phyloP scores from a whole-genome alignment of 2,888 invertebrate genomes.

The Xestia xanthographa region DNA sequence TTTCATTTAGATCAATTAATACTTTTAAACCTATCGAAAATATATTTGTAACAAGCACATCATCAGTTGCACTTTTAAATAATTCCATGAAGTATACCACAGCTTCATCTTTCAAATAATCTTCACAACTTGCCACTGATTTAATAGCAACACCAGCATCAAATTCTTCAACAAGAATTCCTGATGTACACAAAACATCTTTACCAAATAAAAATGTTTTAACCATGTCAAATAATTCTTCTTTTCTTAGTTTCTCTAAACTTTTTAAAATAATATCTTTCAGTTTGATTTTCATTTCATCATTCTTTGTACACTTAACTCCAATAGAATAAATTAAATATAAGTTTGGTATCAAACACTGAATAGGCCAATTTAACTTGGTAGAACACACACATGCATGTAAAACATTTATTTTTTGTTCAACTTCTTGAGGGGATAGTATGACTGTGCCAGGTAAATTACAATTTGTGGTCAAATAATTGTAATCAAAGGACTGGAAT shows the following conservation, averaged over 20 bases:
- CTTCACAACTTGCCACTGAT: slow-evolving; percentile 62
- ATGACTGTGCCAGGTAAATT: slow-evolving; percentile 82
- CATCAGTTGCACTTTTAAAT: slow-evolving; percentile 73
- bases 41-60: slow-evolving; percentile 72
- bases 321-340: slow-evolving; percentile 85
- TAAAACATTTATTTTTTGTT: slow-evolving; percentile 80
- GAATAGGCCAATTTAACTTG: slow-evolving; percentile 78
- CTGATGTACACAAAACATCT: slow-evolving; percentile 34
- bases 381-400: slow-evolving; percentile 79
- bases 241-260: slow-evolving; percentile 74
- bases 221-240: slow-evolving; percentile 69
- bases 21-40: slow-evolving; percentile 79
- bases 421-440: slow-evolving; percentile 81
- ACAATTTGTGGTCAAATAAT: slow-evolving; percentile 67
- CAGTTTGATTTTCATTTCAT: slow-evolving; percentile 78
- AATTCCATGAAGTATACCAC: slow-evolving; percentile 79
- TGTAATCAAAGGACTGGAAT: slow-evolving; percentile 77
- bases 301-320: slow-evolving; percentile 78
- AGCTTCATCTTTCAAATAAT: slow-evolving; percentile 73
- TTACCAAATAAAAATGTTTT: slow-evolving; percentile 78
- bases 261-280: slow-evolving; percentile 81
- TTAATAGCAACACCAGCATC: slow-evolving; percentile 84
- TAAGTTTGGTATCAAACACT: slow-evolving; percentile 82
- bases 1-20: slow-evolving; percentile 75
- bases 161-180: slow-evolving; percentile 79